These are phyloP conservation scores for Dasysyrphus tricinctus DNA, from an alignment of 2,888 invertebrate species.

Conservation along the genomic window DNA sequence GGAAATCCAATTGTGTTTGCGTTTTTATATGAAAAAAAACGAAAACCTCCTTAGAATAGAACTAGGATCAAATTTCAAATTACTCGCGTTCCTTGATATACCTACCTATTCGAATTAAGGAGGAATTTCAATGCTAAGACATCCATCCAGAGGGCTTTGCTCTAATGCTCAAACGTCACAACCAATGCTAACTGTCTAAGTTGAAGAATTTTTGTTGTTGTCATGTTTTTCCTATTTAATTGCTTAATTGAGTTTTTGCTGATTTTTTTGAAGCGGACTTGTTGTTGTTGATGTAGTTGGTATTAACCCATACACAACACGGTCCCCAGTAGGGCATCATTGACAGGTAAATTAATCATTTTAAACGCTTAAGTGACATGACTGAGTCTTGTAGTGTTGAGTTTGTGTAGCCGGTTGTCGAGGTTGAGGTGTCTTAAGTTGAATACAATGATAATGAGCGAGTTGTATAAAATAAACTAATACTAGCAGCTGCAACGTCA, in stretches of 20 bases:
- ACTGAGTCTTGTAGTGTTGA: conserved; percentile 31
- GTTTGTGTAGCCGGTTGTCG: conserved; percentile 20
- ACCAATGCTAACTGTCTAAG: conserved; percentile 44
- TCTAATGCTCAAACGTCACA: conserved; percentile 33
- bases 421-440: conserved; percentile 50
- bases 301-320: conserved; percentile 19
- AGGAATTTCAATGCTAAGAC: conserved; percentile 42
- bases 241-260: conserved; percentile 69
- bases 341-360: conserved; percentile 75
- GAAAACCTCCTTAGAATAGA: conserved; percentile 41
- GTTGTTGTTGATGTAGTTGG: conserved; percentile 24
- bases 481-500: not conserved
- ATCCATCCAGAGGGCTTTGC: conserved; percentile 26
- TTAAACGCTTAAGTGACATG: conserved; percentile 65
- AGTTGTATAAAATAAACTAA: not conserved
- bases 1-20: conserved; percentile 62
- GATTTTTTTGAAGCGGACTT: conserved; percentile 49
- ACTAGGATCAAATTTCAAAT: conserved; percentile 67
- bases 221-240: conserved; percentile 61
- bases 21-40: conserved; percentile 30
- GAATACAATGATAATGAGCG: conserved; percentile 48
- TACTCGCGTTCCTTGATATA: conserved; percentile 50
- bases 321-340: conserved; percentile 51
- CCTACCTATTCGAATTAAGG: not conserved
- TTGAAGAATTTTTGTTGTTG: conserved; percentile 32